Base-by-base conservation (phyloP, 2,797 vertebrate genomes). In the Esox lucius region DNA sequence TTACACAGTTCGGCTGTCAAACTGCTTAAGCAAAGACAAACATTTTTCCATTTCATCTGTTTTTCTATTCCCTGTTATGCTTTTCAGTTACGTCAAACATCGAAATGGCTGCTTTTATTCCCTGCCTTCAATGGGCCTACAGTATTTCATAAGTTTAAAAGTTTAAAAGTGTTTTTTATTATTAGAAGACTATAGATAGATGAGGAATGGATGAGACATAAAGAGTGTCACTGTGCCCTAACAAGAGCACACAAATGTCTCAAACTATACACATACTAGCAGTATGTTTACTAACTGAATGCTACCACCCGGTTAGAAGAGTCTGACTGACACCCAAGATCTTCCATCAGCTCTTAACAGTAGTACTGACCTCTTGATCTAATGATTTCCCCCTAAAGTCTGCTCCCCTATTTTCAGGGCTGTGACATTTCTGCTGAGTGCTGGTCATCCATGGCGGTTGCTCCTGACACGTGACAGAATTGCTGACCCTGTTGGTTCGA, bases 341-440 rank as follows among this genome's bases (percentile, higher is more conserved):
- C 89, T 80, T 87, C 87, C 79, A 81, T 88, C 87, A 79, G 72
- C 66, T 80, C 35, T 76, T 71, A 19, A 70, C 24, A 13, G 67
- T 72, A 74, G 76, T 61, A 28, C 59, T 66, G 72, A 61, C 49
- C 73, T 53, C 61, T 33, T 75, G 68, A 71, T 75, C 70, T 28
- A 75, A 69, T 68, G 73, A 61, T 71, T 78, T 69, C 42, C 74
- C 78, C 75, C 64, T 26, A 65, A 82, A 81, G 75, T 71, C 74
- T 75, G 67, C 22, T n/a, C 42, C 6, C 4, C 19, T 28, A 26
- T 35, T 6, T 70, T 31, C 28, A 53, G 19, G 17, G 48, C 28
- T 56, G 80, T 91, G 90, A 91, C 90, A 92, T 90, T 90, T 90
- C 80, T 90, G 86, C 89, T 90, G 89, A 91, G 87, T 74, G 17